Evolutionary conservation across 2,888 invertebrate species (phyloP), one percentile per base, ranked within the genome.

Genomic region (Cantharis rufa): DNA sequence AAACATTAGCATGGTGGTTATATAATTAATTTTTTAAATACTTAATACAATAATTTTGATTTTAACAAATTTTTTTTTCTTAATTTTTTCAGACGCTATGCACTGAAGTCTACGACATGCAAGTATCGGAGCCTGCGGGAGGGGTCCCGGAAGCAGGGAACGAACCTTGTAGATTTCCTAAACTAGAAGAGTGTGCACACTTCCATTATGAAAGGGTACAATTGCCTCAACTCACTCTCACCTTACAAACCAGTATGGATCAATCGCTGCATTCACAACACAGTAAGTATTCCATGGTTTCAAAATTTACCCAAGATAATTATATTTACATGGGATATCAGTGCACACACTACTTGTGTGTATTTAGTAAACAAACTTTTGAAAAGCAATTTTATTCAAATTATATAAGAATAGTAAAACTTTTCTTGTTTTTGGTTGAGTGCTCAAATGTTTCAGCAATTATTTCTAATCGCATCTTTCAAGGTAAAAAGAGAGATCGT

Each of bases 141-240:
- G 86, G 85, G 71, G 84, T 82, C 75, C 84, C 84, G 69, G 84
- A 84, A 70, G 81, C 83, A 75, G 86, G 85, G 74, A 78, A 81
- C 27, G 88, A 88, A 80, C 87, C 89, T 70, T 92, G 93, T 82
- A 91, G 94, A 74, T 96, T 96, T 89, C 96, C 95, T 72, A 95
- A 95, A 86, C 91, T 98, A 79, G 97, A 98, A 88, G 98, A 98
- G 87, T 99, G 98, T 89, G 98, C 98, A 5, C 99, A 99, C 88
- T 99, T 99, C 89, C 99, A 99, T 89, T 99, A 98, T 89, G 98
- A 98, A 86, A 92, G 95, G 81, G 98, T 98, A 15, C 95, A 96
- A 82, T 90, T 98, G 81, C 95, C 95, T n/a, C 93, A 94, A 0
- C 89, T 94, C 68, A 88, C 89, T 21, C 90, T 93, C 48, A 89